Evolutionary conservation across 1,140 invertebrate species (phyloP), one percentile per base, ranked within the genome.

Genomic region (Meloidogyne exigua): DNA sequence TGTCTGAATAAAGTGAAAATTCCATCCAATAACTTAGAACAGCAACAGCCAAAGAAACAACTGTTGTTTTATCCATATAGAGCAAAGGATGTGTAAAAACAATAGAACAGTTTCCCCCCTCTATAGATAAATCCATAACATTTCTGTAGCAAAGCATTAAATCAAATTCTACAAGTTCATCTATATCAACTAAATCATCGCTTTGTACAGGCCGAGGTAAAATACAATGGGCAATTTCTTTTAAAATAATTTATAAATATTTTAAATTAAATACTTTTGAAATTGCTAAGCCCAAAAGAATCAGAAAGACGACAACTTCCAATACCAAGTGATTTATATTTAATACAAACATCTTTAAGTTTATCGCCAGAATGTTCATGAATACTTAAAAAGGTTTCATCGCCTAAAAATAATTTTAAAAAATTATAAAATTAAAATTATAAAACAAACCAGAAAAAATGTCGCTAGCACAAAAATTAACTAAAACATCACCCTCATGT

Each of bases 181-280:
- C 72, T n/a, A 76, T 25, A 23, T 68, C 63, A 23, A 57, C 32
- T n/a, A 68, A 32, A 28, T 68, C 36, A 36, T 73, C 73, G 11
- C 57, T 32, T 12, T 67, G 75, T 25, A 68, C 49, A 18, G 69
- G 63, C 0, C 64, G 26, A 21, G 76, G 76, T 32, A 78, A 32
- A 75, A 78, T 77, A 57, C 71, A 68, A 68, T 78, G 76, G 4
- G 76, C 76, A 78, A 78, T 78, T 23, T 68, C 76, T 78, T 18
- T 0, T 78, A 62, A 76, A 75, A 12, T 18, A 28, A 64, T 63
- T 75, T 0, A 73, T 44, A 76, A 21, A 0, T 76, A 23, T 13
- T 39, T 18, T 42, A 39, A 23, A 63, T 74, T 15, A 9, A 42
- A 15, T 32, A 78, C 76, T 78, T 78, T 78, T 77, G 23, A 66